Conservation (phyloP, 2,797 vertebrate species). For the Merluccius polli region DNA sequence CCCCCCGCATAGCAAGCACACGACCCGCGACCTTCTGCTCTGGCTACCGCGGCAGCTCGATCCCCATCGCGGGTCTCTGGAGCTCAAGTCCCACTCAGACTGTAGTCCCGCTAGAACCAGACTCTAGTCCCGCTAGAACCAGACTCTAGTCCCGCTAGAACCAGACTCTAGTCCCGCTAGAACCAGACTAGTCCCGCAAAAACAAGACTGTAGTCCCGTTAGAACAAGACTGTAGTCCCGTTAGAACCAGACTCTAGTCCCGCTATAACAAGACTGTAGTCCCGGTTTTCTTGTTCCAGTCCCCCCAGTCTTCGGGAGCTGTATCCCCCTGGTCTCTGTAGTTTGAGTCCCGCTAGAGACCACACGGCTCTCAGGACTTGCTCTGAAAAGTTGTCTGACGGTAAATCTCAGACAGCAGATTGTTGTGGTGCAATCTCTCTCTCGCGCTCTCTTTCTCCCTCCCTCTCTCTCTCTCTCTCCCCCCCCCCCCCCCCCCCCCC, state of each 20-base stretch:
- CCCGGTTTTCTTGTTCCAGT: background rate
- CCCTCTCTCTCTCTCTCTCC: background rate
- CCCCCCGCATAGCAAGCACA: background rate
- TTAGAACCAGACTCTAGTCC: background rate
- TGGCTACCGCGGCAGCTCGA: slow-evolving; percentile 23
- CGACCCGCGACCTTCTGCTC: background rate
- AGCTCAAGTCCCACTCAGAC: background rate
- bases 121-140: no score
- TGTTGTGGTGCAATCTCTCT: no score
- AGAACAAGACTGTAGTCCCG: background rate
- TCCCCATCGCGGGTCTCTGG: slow-evolving; percentile 14
- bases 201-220: background rate
- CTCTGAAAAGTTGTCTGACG: slow-evolving; percentile 9
- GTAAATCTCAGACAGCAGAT: background rate
- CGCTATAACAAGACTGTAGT: background rate
- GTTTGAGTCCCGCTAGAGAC: background rate
- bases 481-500: background rate
- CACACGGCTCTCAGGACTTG: background rate
- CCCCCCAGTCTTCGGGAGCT: no score
- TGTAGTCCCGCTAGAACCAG: no score
- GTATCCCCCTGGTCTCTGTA: no score
- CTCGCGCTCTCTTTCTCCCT: background rate
- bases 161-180: background rate
- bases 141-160: no score
- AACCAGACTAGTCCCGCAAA: background rate